Conservation (phyloP, 2,797 vertebrate genomes). For the Siniperca undulata region DNA sequence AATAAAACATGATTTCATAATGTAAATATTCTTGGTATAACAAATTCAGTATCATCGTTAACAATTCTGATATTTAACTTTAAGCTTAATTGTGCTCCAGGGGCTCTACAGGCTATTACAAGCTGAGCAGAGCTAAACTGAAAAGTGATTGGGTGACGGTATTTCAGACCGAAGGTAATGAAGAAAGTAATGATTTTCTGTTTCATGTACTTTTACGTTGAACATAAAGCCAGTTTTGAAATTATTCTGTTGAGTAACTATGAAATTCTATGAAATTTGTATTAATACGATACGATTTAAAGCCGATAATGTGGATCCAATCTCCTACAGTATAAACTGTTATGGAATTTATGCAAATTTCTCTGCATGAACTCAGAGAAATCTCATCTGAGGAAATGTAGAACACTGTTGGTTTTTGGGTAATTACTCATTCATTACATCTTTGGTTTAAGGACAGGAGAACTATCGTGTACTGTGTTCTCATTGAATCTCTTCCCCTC, state of each 20-base stretch:
- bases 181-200: constrained; percentile 18
- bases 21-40: constrained; percentile 5
- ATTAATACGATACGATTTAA: constrained; percentile 15
- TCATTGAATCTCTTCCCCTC: constrained; percentile 56
- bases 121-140: constrained; percentile 6
- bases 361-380: constrained; percentile 40
- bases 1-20: constrained; percentile 3
- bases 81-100: constrained; percentile 37
- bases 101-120: constrained; percentile 33
- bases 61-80: constrained; percentile 29
- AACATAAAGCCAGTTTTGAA: not conserved
- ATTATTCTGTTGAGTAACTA: constrained; percentile 8
- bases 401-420: constrained; percentile 56
- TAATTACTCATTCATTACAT: constrained; percentile 75
- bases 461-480: constrained; percentile 51
- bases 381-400: constrained; percentile 48
- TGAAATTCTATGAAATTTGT: constrained; percentile 26
- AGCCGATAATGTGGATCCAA: constrained; percentile 28
- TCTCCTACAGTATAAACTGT: constrained; percentile 15
- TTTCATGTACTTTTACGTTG: not conserved
- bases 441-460: constrained; percentile 54
- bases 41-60: constrained; percentile 17
- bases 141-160: not conserved
- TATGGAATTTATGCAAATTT: constrained; percentile 44
- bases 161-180: not conserved